Evolutionary conservation across 2,888 invertebrate genomes (phyloP).

Genomic region (Mythimna lalbum): DNA sequence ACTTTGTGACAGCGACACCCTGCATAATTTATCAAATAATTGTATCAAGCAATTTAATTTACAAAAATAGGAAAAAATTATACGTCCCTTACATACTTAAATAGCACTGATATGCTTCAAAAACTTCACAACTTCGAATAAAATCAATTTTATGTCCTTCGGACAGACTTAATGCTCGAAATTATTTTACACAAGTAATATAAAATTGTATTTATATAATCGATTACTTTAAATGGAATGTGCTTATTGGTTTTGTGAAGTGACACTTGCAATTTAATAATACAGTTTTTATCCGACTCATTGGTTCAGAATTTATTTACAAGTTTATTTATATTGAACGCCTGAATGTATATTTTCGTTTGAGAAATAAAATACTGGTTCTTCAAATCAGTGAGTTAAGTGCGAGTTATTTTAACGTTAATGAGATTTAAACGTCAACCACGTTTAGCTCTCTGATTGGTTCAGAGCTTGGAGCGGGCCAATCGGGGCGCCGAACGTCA

Average conservation of each 20-base stretch:
- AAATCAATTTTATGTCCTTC: slow-evolving; percentile 78
- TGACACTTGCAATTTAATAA: slow-evolving; percentile 45
- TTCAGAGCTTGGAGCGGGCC: too few species aligned
- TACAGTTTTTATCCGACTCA: background rate
- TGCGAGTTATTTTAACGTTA: too few species aligned
- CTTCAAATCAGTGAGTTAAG: background rate
- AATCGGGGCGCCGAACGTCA: too few species aligned
- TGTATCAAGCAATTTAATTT: slow-evolving; percentile 66
- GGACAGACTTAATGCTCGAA: slow-evolving; percentile 68
- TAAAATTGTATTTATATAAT: slow-evolving; percentile 59
- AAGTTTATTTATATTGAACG: slow-evolving; percentile 4
- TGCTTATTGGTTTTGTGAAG: slow-evolving; percentile 50
- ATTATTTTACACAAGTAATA: slow-evolving; percentile 64
- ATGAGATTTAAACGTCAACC: too few species aligned
- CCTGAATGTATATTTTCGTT: background rate
- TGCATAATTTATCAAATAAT: slow-evolving; percentile 52
- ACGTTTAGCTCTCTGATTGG: too few species aligned
- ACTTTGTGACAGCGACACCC: slow-evolving; percentile 56
- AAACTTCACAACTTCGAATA: slow-evolving; percentile 82
- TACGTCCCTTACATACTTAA: slow-evolving; percentile 72
- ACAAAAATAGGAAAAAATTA: slow-evolving; percentile 76
- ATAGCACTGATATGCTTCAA: slow-evolving; percentile 84
- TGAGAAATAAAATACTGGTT: background rate
- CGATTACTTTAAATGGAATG: slow-evolving; percentile 66
- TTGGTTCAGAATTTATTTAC: slow-evolving; percentile 11